A percentile compares a stretch with the other conserved stretches of the same genome.
These are phyloP conservation scores for Pocillopora verrucosa DNA, from an alignment of 64 coral and sea anemone species.

Conservation along the genomic window DNA sequence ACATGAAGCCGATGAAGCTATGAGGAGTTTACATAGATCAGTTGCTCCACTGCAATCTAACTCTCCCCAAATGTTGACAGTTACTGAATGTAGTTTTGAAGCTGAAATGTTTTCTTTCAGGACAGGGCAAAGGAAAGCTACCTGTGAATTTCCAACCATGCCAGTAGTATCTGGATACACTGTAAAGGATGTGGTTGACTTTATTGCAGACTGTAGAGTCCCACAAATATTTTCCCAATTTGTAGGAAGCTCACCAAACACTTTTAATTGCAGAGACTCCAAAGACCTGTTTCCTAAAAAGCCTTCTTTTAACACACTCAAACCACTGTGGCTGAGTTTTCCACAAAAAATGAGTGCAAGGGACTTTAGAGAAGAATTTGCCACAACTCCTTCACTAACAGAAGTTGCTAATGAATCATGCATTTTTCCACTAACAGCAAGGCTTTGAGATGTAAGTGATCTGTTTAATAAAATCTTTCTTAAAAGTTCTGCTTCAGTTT, in stretches of 20 bases:
- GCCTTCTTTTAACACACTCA: neutral
- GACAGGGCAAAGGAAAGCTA: too few species aligned
- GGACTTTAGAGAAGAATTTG: neutral
- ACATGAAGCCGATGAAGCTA: too few species aligned
- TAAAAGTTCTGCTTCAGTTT: neutral
- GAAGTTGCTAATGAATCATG: neutral
- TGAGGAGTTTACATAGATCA: neutral
- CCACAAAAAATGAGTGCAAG: neutral
- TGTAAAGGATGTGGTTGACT: too few species aligned
- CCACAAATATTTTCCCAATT: neutral
- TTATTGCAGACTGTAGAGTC: neutral
- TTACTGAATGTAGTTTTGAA: too few species aligned
- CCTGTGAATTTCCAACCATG: too few species aligned
- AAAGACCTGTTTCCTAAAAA: neutral
- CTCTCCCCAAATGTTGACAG: too few species aligned
- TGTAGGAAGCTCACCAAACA: conserved; percentile 1
- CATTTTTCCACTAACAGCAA: neutral
- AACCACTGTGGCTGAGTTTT: neutral
- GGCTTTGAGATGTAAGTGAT: neutral
- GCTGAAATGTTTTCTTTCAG: too few species aligned
- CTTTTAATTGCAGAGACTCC: neutral
- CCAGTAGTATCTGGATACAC: too few species aligned
- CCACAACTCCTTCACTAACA: neutral
- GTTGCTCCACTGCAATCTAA: neutral
- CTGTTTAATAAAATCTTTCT: neutral